phyloP scores from a whole-genome alignment of 2,797 vertebrate species.

The Liparis tanakae region DNA sequence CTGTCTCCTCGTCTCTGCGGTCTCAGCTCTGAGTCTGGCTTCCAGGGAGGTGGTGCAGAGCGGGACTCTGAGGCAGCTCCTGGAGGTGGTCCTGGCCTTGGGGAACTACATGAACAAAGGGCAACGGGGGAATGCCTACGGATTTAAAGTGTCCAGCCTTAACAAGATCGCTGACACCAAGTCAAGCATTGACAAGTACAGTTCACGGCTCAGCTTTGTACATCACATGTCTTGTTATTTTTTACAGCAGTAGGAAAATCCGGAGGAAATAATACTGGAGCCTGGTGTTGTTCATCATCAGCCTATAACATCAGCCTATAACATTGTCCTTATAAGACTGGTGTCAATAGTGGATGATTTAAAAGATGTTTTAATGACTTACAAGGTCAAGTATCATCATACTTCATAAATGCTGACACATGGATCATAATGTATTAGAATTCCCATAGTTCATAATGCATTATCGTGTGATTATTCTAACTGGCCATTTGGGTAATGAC shows the following conservation, averaged over 20 bases:
- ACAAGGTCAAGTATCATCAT: neutral
- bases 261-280: neutral
- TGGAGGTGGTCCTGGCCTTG: constrained; percentile 89
- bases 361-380: no score
- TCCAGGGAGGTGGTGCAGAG: constrained; percentile 62
- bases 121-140: constrained; percentile 92
- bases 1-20: neutral
- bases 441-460: neutral
- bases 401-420: neutral
- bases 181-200: constrained; percentile 94
- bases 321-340: no score
- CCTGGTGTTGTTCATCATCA: neutral
- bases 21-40: constrained; percentile 61
- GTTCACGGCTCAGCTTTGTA: neutral
- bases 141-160: constrained; percentile 93
- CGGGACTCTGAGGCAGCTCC: constrained; percentile 49
- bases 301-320: neutral
- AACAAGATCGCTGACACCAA: constrained; percentile 97
- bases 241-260: neutral
- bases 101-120: constrained; percentile 99
- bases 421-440: neutral
- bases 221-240: neutral
- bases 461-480: neutral
- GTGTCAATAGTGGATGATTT: no score
- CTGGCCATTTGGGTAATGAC: neutral